Evolutionary conservation across 2,888 invertebrate genomes (phyloP).

Genomic region (Trichacis sp.): DNA sequence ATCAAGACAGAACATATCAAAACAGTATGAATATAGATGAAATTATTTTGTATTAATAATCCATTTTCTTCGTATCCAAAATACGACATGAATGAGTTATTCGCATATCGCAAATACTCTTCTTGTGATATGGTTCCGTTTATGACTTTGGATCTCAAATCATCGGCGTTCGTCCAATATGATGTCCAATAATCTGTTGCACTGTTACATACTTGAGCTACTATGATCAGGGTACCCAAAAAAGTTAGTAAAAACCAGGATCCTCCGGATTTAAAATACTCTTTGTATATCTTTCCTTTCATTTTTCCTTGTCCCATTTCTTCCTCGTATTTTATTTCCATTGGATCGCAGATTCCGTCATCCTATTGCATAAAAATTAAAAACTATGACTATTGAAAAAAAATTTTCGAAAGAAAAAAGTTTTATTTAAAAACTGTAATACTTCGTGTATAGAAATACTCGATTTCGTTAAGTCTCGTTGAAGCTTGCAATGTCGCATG

Average conservation of each 20-base stretch:
- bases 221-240: constrained; percentile 71
- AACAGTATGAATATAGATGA: constrained; percentile 66
- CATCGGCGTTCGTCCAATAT: constrained; percentile 72
- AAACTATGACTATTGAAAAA: too few species aligned
- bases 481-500: neutral
- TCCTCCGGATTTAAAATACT: constrained; percentile 71
- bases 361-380: neutral
- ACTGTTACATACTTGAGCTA: constrained; percentile 76
- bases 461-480: neutral
- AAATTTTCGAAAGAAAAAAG: too few species aligned
- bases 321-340: constrained; percentile 17
- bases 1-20: constrained; percentile 61
- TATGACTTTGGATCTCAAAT: constrained; percentile 22
- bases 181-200: constrained; percentile 82
- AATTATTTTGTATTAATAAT: constrained; percentile 46
- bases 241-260: constrained; percentile 71
- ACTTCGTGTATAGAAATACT: neutral
- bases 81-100: constrained; percentile 16
- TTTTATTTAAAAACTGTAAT: neutral
- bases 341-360: neutral
- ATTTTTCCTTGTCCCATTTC: constrained; percentile 15
- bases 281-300: constrained; percentile 56
- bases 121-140: neutral
- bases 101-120: neutral
- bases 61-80: constrained; percentile 45